Evolutionary conservation across 2,797 vertebrate genomes (phyloP).

Genomic region (Oryzias dopingdopingensis): DNA sequence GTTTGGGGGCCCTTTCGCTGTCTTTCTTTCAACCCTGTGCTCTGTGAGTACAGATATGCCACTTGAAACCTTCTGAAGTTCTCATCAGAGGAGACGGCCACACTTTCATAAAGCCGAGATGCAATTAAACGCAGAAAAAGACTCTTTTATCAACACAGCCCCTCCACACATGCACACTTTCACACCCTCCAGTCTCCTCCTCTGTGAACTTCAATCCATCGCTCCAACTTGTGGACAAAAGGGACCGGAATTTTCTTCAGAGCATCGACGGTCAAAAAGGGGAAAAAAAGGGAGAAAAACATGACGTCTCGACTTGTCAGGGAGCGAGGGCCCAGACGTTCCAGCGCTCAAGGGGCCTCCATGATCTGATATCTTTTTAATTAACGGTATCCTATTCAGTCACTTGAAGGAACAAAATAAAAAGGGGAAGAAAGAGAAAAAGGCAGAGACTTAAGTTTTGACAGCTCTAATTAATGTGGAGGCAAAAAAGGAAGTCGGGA

Average conservation of each 20-base stretch:
- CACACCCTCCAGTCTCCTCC: constrained; percentile 34
- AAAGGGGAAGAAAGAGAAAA: constrained; percentile 58
- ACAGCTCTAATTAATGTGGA: constrained; percentile 83
- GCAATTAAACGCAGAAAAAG: constrained; percentile 77
- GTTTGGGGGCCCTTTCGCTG: constrained; percentile 12
- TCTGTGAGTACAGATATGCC: constrained; percentile 64
- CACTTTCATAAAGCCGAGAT: constrained; percentile 68
- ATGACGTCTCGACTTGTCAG: constrained; percentile 58
- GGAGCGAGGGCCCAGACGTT: constrained; percentile 57
- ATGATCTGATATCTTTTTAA: constrained; percentile 86
- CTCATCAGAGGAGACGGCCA: constrained; percentile 61
- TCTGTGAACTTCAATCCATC: constrained; percentile 73
- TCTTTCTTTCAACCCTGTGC: constrained; percentile 55
- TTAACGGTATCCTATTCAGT: constrained; percentile 83
- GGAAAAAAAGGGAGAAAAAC: constrained; percentile 24
- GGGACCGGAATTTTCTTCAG: constrained; percentile 62
- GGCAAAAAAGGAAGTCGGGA: constrained; percentile 48
- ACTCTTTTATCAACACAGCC: constrained; percentile 59
- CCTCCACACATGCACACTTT: constrained; percentile 20
- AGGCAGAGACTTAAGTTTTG: constrained; percentile 77
- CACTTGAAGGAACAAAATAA: constrained; percentile 79
- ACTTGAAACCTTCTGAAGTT: constrained; percentile 73
- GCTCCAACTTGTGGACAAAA: constrained; percentile 74
- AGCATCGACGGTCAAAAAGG: constrained; percentile 38
- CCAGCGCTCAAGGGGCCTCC: constrained; percentile 75